Percentiles rank a stretch among this genome's conserved stretches.
These are phyloP conservation scores for Gasteruption jaculator DNA, from an alignment of 2,888 invertebrate species.

Conservation along the genomic window DNA sequence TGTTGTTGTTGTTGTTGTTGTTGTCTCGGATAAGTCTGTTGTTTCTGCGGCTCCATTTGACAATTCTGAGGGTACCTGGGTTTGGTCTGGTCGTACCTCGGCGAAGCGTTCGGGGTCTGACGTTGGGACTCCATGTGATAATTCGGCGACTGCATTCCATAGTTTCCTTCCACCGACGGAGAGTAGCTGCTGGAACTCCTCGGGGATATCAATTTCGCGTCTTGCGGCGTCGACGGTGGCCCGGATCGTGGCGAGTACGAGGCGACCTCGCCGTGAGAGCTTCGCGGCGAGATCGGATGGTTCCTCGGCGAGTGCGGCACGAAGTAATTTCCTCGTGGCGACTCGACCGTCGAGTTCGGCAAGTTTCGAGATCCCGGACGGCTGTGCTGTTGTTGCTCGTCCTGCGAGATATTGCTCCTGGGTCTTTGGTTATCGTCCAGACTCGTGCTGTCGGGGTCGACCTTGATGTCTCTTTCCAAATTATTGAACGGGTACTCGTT, in stretches of 20 bases:
- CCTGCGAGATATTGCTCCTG: constrained; percentile 42
- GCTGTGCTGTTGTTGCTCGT: no score
- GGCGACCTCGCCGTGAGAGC: constrained; percentile 33
- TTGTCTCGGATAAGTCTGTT: background rate
- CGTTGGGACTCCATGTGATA: no score
- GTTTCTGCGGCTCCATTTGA: constrained; percentile 1
- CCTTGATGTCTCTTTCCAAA: constrained; percentile 59
- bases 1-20: no score
- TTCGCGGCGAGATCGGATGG: constrained; percentile 43
- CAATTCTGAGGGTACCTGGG: constrained; percentile 1
- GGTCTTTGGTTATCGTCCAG: constrained; percentile 44
- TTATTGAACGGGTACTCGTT: constrained; percentile 44
- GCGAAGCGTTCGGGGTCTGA: no score
- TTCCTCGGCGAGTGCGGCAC: constrained; percentile 37
- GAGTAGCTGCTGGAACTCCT: constrained; percentile 36
- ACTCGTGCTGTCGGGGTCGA: constrained; percentile 73
- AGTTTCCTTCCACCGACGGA: constrained; percentile 19
- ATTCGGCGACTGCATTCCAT: no score
- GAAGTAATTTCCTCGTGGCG: constrained; percentile 35
- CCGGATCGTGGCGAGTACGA: constrained; percentile 38
- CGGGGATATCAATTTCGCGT: constrained; percentile 38
- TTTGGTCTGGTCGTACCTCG: no score
- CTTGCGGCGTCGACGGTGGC: constrained; percentile 36
- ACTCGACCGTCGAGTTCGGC: constrained; percentile 38
- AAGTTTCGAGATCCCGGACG: constrained; percentile 42